Base-by-base conservation (phyloP, 2,888 invertebrate species). In the Sinhomidia bicolor region DNA sequence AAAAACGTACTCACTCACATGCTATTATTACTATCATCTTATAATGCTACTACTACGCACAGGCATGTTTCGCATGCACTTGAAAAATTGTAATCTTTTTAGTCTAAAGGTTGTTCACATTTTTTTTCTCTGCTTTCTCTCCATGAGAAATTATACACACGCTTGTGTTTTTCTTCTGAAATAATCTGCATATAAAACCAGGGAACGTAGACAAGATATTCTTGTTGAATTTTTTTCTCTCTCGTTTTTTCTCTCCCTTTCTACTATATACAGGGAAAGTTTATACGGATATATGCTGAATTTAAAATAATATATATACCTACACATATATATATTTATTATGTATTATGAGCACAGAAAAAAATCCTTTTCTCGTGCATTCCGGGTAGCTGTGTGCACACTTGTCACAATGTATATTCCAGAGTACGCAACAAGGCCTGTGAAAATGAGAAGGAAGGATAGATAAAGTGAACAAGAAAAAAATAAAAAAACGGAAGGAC, bases 401-500 rank as follows among this genome's bases (percentile, higher is more conserved):
- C 29, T 12, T 17, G 36, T 17, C 36, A 71, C n/a, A n/a, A n/a
- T n/a, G 20, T 71, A 17, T 71, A 62, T 47, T 74, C 74, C 47
- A 26, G 20, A 62, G 80, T 62, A 57, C 41, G 44, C 47, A 62
- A 60, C 36, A 80, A 41, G 41, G n/a, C 23, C 36, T 36, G 47
- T 26, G 47, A 44, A 62, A 26, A 32, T 41, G 7, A 20, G 20
- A 10, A 32, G 57, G 20, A 57, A 74, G 23, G 36, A 29, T 47
- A 47, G n/a, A 47, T 23, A 60, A 41, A 23, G 32, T 54, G 68
- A 32, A 44, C 44, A 62, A 62, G 44, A 80, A 80, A 41, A 54
- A 26, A n/a, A 57, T 26, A 36, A 57, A 62, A 17, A 76, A 82
- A 76, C 60, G 81, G 87, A 81, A 87, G 87, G 81, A 87, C 74